These are phyloP conservation scores for Temnothorax longispinosus DNA, from an alignment of 1,140 invertebrate genomes.

Conservation along the genomic window DNA sequence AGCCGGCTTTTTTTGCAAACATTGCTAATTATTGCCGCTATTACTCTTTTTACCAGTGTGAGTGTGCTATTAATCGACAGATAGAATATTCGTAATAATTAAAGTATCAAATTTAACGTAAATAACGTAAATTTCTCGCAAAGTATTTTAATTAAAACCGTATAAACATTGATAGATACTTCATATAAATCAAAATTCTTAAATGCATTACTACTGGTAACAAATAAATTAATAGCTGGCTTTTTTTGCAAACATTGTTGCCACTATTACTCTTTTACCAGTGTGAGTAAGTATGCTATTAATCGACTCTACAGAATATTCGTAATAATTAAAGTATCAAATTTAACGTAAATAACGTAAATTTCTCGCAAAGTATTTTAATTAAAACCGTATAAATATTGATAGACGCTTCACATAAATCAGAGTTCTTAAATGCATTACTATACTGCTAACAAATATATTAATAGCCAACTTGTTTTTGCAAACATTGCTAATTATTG, in stretches of 20 bases:
- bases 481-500: slow-evolving; percentile 7
- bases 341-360: background rate
- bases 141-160: slow-evolving; percentile 4
- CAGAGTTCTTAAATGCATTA: too few species aligned
- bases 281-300: background rate
- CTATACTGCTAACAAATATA: too few species aligned
- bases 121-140: background rate
- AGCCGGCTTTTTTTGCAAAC: background rate
- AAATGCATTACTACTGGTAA: background rate
- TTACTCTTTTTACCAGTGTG: background rate
- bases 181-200: background rate
- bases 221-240: background rate
- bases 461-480: background rate
- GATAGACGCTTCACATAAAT: too few species aligned
- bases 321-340: background rate
- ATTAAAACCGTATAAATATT: background rate
- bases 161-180: background rate
- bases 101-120: too few species aligned
- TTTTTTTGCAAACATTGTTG: background rate
- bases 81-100: background rate
- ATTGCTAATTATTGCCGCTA: background rate
- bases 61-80: background rate
- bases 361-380: background rate
- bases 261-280: background rate
- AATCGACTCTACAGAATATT: background rate